Base-by-base conservation (phyloP, 2,888 invertebrate genomes). In the Silvanus unidentatus region DNA sequence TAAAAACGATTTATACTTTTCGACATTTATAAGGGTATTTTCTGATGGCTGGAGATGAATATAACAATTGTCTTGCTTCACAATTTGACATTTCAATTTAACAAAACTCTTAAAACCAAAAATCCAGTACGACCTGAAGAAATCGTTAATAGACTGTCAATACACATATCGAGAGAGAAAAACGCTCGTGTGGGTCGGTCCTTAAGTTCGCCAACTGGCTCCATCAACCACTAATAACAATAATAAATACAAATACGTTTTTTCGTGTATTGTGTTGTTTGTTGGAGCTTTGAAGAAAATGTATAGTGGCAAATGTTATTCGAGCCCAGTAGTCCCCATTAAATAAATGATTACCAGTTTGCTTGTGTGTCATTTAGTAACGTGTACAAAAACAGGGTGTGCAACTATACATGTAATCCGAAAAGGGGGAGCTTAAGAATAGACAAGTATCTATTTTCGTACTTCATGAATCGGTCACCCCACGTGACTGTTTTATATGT, bases 401-500 rank as follows among this genome's bases (percentile, higher is more conserved):
- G 47, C 57, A 16, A 41, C 30, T 40, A 14, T 37, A 32, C 8
- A 22, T 22, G 8, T 8, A 37, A 58, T 51, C 56, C 55, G 54
- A 54, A 62, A 58, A 66, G 66, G 64, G 59, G 50, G 53, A 37
- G 12, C 57, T 50, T 50, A 59, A 59, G 59, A 60, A 59, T 60
- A 59, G 61, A 64, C 62, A 65, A 67, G 70, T 70, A 70, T 70
- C 69, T 69, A 69, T 70, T 70, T 69, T 68, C 66, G 65, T 68
- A 67, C 67, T 69, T 67, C 63, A 66, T 70, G 67, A 70, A 70
- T 66, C 63, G 64, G 59, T 56, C 59, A 64, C 69, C 67, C 68
- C 70, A 70, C 70, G 70, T 69, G 71, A 70, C 71, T 64, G 63
- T 65, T 68, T 72, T 71, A 64, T 71, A 58, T 63, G 59, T 60